Evolutionary conservation across 92 coral and sea anemone species (phyloP).

Genomic region (Epizoanthus fatuus): DNA sequence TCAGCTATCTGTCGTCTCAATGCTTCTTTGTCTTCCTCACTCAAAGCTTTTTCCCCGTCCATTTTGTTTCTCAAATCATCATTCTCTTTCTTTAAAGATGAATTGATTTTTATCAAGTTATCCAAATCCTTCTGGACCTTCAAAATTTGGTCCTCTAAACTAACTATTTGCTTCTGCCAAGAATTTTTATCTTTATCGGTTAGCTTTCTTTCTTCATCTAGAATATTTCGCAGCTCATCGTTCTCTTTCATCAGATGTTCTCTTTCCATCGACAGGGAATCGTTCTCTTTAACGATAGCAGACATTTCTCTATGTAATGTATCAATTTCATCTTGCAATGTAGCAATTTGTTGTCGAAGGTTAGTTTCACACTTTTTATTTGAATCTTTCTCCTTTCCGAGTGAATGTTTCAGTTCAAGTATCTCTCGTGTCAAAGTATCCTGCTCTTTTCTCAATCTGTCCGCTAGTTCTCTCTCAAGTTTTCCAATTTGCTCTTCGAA

Average conservation of each 20-base stretch:
- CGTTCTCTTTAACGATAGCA: background rate
- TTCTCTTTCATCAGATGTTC: background rate
- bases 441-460: constrained; percentile 39
- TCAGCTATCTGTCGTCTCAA: constrained; percentile 1
- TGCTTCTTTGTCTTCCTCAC: background rate
- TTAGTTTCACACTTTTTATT: constrained; percentile 40
- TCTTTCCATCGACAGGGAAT: constrained; percentile 10
- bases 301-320: constrained; percentile 15
- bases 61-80: background rate
- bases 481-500: constrained; percentile 1
- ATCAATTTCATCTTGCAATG: constrained; percentile 59
- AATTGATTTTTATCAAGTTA: background rate
- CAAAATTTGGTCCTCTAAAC: constrained; percentile 7
- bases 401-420: constrained; percentile 50
- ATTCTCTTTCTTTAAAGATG: constrained; percentile 11
- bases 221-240: background rate
- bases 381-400: constrained; percentile 71
- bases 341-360: constrained; percentile 53
- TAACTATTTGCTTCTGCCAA: background rate
- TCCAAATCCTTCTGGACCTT: background rate
- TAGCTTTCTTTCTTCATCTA: constrained; percentile 2
- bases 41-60: background rate
- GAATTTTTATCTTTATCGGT: background rate
- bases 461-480: constrained; percentile 38
- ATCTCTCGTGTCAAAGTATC: constrained; percentile 64